These are phyloP conservation scores for Trichechus manatus DNA, from an alignment of 2,113 vertebrate species.

Conservation along the genomic window DNA sequence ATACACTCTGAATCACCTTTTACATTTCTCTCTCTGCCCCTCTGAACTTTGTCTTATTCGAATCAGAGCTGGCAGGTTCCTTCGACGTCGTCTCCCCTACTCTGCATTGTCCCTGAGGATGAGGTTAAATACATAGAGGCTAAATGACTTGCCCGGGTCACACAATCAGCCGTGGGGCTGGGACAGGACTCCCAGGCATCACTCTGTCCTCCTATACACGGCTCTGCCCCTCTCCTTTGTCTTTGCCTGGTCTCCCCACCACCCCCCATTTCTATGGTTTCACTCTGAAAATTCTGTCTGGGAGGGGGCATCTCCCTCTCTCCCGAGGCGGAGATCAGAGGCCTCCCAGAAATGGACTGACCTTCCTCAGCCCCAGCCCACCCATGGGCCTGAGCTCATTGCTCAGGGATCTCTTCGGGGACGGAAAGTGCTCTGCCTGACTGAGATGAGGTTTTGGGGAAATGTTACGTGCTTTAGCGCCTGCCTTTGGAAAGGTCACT, in stretches of 20 bases:
- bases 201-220: background rate
- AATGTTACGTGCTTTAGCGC: background rate
- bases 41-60: background rate
- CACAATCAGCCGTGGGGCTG: background rate
- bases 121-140: background rate
- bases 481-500: slow-evolving; percentile 52
- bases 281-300: slow-evolving; percentile 2
- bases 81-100: background rate
- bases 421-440: background rate
- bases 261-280: background rate
- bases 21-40: too few relatives aligned
- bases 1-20: background rate
- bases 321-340: slow-evolving; percentile 1
- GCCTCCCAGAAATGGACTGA: background rate
- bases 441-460: background rate
- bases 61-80: background rate
- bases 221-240: background rate
- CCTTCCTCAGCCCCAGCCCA: background rate
- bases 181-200: fast-evolving
- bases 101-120: background rate
- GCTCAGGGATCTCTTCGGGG: background rate
- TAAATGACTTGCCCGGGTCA: background rate
- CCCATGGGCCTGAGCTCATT: background rate
- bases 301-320: background rate
- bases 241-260: background rate